Evolutionary conservation across 2,797 vertebrate species (phyloP).

Genomic region (Lindbergichthys nudifrons): DNA sequence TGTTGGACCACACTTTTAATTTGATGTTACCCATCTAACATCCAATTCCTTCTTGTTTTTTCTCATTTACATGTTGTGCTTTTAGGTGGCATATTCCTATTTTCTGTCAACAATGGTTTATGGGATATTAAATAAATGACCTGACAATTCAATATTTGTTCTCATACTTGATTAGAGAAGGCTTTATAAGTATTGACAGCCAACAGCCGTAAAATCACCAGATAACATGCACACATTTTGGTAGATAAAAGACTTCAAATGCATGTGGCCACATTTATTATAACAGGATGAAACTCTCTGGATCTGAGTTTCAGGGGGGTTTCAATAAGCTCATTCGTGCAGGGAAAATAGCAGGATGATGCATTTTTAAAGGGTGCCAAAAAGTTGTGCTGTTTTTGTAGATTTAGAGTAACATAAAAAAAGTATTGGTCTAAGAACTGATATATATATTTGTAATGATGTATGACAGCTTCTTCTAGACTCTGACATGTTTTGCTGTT

Average conservation of each 20-base stretch:
- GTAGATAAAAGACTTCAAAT: background rate
- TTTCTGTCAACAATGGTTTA: background rate
- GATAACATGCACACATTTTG: background rate
- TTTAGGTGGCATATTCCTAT: background rate
- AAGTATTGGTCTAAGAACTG: background rate
- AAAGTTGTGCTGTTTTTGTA: background rate
- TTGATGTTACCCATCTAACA: too few species aligned
- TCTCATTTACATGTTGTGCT: background rate
- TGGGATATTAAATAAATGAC: background rate
- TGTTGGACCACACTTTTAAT: too few species aligned
- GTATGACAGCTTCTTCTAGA: slow-evolving; percentile 1
- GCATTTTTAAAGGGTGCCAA: background rate
- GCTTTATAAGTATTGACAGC: background rate
- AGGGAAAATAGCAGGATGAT: background rate
- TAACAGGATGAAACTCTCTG: background rate
- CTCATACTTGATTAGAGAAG: background rate
- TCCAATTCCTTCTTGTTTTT: background rate
- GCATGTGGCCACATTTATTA: background rate
- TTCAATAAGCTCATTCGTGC: background rate
- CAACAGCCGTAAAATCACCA: background rate
- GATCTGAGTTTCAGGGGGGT: background rate
- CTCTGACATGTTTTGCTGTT: background rate
- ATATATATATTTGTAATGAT: background rate
- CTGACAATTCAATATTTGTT: background rate
- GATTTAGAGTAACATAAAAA: background rate